Conservation (phyloP, 2,113 vertebrate species). For the Tupaia chinensis region DNA sequence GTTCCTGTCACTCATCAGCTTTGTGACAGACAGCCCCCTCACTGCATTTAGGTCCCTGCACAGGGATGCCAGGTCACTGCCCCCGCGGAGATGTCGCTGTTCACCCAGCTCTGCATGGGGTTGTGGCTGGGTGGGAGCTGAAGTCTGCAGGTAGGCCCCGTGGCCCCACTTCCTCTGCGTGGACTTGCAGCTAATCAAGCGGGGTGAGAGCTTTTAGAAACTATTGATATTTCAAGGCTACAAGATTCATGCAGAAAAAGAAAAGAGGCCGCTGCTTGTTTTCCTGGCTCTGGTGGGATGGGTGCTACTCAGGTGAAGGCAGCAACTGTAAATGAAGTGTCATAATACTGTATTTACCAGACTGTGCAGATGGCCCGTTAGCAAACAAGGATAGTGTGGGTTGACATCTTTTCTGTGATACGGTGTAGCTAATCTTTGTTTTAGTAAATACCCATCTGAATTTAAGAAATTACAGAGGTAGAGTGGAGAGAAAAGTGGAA, state of each 20-base stretch:
- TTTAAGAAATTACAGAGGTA: neutral
- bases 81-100: neutral
- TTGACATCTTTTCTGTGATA: neutral
- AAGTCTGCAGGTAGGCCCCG: neutral
- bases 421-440: neutral
- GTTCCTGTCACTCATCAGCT: neutral
- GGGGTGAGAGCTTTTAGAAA: neutral
- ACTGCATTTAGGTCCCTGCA: neutral
- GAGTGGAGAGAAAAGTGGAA: neutral
- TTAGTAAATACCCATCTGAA: neutral
- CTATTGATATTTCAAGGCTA: neutral
- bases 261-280: neutral
- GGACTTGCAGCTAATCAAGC: neutral
- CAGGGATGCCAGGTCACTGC: neutral
- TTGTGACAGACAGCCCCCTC: neutral
- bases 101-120: neutral
- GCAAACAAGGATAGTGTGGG: neutral
- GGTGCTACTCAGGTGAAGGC: neutral
- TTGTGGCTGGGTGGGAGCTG: neutral
- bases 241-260: neutral
- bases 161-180: neutral
- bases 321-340: neutral
- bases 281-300: neutral
- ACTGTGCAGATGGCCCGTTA: neutral
- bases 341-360: neutral